Conservation (phyloP, 1,140 invertebrate species). For the Pseudomyrmex sp. region DNA sequence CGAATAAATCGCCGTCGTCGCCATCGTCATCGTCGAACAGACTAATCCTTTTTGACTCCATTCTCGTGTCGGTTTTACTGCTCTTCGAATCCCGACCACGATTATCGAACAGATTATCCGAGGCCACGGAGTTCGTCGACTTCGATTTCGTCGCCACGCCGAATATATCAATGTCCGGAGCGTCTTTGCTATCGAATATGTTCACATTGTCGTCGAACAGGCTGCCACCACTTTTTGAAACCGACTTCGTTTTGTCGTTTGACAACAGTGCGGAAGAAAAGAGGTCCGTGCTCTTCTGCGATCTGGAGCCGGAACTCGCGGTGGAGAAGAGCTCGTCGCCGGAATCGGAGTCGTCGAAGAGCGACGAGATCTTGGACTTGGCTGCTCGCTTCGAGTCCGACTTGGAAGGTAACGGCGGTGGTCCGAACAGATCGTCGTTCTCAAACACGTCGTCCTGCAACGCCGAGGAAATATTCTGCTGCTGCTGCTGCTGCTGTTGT, state of each 20-base stretch:
- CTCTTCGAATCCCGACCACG: neutral
- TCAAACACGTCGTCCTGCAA: slow-evolving; percentile 72
- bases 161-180: slow-evolving; percentile 79
- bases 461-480: neutral
- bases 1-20: slow-evolving; percentile 65
- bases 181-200: slow-evolving; percentile 73
- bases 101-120: slow-evolving; percentile 44
- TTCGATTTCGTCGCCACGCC: slow-evolving; percentile 48
- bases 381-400: slow-evolving; percentile 65
- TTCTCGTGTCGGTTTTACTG: neutral
- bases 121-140: neutral
- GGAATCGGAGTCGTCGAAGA: slow-evolving; percentile 81
- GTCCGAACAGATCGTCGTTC: slow-evolving; percentile 78
- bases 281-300: slow-evolving; percentile 76
- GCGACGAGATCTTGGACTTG: slow-evolving; percentile 72
- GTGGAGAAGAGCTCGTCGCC: slow-evolving; percentile 79
- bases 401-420: slow-evolving; percentile 76
- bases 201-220: slow-evolving; percentile 77
- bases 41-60: slow-evolving; percentile 51
- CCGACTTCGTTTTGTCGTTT: slow-evolving; percentile 56
- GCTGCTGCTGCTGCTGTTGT: neutral
- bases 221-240: slow-evolving; percentile 43
- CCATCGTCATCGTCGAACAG: slow-evolving; percentile 67
- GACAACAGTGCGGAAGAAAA: slow-evolving; percentile 44
- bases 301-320: slow-evolving; percentile 76